These are phyloP conservation scores for Apeira syringaria DNA, from an alignment of 2,888 invertebrate genomes.

Conservation along the genomic window DNA sequence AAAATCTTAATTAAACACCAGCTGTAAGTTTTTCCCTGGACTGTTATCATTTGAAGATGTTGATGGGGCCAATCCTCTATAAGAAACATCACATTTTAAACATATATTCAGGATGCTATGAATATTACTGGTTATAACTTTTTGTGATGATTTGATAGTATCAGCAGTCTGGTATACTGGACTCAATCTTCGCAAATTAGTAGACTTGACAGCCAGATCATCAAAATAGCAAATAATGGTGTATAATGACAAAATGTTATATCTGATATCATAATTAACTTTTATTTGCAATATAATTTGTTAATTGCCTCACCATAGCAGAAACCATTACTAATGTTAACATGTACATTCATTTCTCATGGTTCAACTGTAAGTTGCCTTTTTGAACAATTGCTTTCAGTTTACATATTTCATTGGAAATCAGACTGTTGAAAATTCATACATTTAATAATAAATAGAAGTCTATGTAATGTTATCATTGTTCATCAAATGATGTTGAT, in stretches of 20 bases:
- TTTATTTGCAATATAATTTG: neutral
- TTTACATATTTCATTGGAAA: constrained; percentile 45
- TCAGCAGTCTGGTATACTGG: too few species aligned
- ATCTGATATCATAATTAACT: neutral
- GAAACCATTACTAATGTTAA: constrained; percentile 7
- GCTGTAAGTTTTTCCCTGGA: too few species aligned
- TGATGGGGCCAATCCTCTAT: too few species aligned
- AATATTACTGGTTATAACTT: too few species aligned
- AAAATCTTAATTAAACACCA: too few species aligned
- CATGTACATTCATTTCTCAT: constrained; percentile 30
- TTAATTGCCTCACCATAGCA: constrained; percentile 1
- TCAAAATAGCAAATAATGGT: neutral
- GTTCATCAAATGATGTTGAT: constrained; percentile 78
- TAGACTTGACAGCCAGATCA: too few species aligned
- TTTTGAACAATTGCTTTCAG: constrained; percentile 43
- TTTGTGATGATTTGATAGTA: too few species aligned
- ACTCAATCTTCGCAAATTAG: too few species aligned
- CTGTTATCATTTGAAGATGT: too few species aligned
- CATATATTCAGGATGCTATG: too few species aligned
- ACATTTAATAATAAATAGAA: constrained; percentile 70
- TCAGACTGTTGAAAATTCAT: constrained; percentile 70
- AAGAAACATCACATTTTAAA: too few species aligned
- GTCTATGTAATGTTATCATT: constrained; percentile 80
- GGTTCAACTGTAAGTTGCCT: constrained; percentile 22
- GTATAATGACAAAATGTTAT: neutral